phyloP scores from a whole-genome alignment of 2,113 vertebrate species.

The Sialia sialis region DNA sequence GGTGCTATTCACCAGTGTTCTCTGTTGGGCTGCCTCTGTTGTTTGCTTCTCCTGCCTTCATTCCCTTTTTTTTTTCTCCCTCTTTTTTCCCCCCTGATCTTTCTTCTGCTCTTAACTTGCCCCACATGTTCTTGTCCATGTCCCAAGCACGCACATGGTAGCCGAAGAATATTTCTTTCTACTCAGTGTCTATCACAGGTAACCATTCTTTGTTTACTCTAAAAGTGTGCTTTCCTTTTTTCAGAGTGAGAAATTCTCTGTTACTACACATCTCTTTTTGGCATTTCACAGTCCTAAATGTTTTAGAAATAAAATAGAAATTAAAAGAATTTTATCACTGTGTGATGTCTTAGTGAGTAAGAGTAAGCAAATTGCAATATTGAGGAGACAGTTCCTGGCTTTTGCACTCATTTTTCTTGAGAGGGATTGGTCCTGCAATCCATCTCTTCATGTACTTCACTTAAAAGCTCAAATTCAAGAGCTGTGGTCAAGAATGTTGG shows the following conservation, averaged over 20 bases:
- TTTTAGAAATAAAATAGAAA: not conserved
- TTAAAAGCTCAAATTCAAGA: not conserved
- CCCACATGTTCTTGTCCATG: not conserved
- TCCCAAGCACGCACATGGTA: not conserved
- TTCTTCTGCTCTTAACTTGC: not conserved
- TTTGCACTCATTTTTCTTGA: not conserved
- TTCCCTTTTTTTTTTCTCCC: not conserved
- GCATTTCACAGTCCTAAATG: not conserved
- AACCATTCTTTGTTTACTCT: not conserved
- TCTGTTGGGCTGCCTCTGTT: not conserved
- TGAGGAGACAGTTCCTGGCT: not conserved
- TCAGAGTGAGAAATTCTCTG: not conserved
- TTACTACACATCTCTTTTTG: not conserved
- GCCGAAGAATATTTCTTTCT: not conserved
- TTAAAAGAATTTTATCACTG: not conserved
- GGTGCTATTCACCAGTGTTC: not conserved
- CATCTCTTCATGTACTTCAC: not conserved
- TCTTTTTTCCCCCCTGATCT: rapidly evolving
- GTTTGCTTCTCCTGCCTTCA: not conserved
- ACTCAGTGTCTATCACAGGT: not conserved
- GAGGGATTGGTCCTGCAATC: not conserved
- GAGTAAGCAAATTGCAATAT: not conserved
- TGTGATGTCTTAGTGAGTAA: not conserved
- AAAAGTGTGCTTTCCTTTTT: not conserved
- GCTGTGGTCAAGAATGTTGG: not conserved